Evolutionary conservation across 2,888 invertebrate genomes (phyloP), one percentile per base, ranked within the genome.

Genomic region (Caenorhabditis macrosperma): DNA sequence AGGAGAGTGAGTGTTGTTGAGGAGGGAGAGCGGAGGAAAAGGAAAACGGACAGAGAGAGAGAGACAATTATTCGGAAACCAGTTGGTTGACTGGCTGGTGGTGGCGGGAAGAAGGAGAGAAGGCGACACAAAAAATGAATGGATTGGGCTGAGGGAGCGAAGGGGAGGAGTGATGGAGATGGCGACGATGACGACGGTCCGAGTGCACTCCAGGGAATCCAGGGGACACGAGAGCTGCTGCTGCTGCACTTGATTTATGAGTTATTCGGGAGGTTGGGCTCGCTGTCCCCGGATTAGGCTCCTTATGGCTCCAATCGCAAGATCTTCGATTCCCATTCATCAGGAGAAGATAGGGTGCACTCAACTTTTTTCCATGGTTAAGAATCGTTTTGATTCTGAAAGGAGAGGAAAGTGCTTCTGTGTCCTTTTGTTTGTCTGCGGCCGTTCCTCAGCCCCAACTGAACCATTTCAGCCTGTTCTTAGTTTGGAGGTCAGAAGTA

Each of bases 61-160:
- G 52, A 41, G 55, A 72, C 71, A 72, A 72, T 72, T 63, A 72
- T 72, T 72, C 54, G 44, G 52, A 72, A 72, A 72, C 71, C 71
- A 72, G 71, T 72, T 72, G 71, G 55, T 63, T 72, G 63, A 72
- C 61, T 55, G 71, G 55, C 55, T 54, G 54, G 24, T 59, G 68
- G 68, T n/a, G n/a, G n/a, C n/a, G n/a, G n/a, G n/a, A n/a, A n/a
- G 26, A 17, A 38, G 59, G 59, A 35, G 55, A 44, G 55, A 46
- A 6, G 48, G 57, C 57, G 57, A 59, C 59, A 68, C 68, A 68
- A 68, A 68, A 66, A 67, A 46, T 46, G 46, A 68, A 68, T 68
- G 57, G 46, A 67, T 66, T 55, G 66, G 55, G 67, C 54, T 50
- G 68, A 46, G 48, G 57, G 35, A 33, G 50, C 48, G 67, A 67